Percentiles rank a stretch among this genome's conserved stretches.
These are phyloP conservation scores for Onychomys arenicola DNA, from an alignment of 2,797 vertebrate species.

Conservation along the genomic window DNA sequence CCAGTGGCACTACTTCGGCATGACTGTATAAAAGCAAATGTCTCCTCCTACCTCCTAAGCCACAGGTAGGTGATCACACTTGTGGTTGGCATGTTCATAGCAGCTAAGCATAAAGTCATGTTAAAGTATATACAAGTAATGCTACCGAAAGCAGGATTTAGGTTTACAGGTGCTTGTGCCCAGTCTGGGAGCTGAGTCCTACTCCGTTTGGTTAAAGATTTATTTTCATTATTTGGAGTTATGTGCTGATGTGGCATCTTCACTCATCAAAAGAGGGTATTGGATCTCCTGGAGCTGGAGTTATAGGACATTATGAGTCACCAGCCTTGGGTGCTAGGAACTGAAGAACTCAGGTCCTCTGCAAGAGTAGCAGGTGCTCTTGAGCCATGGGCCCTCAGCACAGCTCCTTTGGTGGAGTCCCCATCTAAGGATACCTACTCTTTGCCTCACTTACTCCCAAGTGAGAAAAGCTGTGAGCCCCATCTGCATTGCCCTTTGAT, in stretches of 20 bases:
- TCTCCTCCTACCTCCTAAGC: slow-evolving; percentile 63
- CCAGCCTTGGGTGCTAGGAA: neutral
- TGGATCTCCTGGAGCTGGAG: neutral
- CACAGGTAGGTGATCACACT: neutral
- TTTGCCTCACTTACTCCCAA: neutral
- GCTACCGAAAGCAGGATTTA: slow-evolving; percentile 33
- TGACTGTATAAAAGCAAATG: neutral
- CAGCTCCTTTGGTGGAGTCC: too few species aligned
- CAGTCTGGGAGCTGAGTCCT: neutral
- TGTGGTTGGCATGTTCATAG: neutral
- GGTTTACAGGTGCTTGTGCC: slow-evolving; percentile 55
- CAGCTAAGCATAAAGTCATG: neutral
- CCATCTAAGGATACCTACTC: neutral
- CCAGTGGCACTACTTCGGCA: neutral
- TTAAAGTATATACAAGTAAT: too few species aligned
- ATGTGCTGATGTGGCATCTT: neutral
- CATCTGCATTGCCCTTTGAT: accelerated
- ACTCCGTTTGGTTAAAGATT: neutral
- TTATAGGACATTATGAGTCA: neutral
- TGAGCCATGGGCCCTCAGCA: neutral
- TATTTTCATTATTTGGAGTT: neutral
- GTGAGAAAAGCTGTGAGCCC: neutral
- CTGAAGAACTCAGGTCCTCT: neutral
- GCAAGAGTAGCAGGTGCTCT: neutral
- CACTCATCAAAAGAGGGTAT: neutral